Evolutionary conservation across 2,113 vertebrate genomes (phyloP).

Genomic region (Larimichthys crocea): DNA sequence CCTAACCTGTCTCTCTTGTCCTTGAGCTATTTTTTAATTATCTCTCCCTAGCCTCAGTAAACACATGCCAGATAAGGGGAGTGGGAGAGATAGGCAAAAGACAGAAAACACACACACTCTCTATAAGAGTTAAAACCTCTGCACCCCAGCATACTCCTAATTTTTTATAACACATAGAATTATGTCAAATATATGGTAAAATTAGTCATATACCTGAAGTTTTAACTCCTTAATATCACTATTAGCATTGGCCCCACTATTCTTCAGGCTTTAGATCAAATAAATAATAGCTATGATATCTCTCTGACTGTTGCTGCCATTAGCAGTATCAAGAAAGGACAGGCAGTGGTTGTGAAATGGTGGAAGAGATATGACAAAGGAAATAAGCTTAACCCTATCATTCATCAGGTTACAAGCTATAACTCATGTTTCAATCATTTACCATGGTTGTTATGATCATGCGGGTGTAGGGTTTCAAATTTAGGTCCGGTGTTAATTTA

Average conservation of each 20-base stretch:
- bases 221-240: too few species aligned
- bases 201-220: too few species aligned
- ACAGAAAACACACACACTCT: too few species aligned
- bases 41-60: too few species aligned
- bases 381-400: constrained; percentile 26
- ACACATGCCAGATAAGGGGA: too few species aligned
- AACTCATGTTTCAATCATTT: constrained; percentile 42
- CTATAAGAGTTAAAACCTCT: too few species aligned
- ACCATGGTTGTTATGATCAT: constrained; percentile 24
- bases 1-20: too few species aligned
- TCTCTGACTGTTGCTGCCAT: neutral
- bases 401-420: neutral
- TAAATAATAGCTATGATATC: neutral
- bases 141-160: too few species aligned
- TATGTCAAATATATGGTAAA: neutral
- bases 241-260: too few species aligned
- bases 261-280: neutral
- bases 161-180: too few species aligned
- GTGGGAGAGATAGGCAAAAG: too few species aligned
- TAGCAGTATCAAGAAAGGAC: neutral
- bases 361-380: constrained; percentile 11
- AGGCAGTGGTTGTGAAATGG: constrained; percentile 15
- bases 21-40: too few species aligned
- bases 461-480: constrained; percentile 8
- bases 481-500: neutral